These are phyloP conservation scores for Parauchenoglanis punctatus DNA, from an alignment of 2,797 vertebrate genomes.

Conservation along the genomic window DNA sequence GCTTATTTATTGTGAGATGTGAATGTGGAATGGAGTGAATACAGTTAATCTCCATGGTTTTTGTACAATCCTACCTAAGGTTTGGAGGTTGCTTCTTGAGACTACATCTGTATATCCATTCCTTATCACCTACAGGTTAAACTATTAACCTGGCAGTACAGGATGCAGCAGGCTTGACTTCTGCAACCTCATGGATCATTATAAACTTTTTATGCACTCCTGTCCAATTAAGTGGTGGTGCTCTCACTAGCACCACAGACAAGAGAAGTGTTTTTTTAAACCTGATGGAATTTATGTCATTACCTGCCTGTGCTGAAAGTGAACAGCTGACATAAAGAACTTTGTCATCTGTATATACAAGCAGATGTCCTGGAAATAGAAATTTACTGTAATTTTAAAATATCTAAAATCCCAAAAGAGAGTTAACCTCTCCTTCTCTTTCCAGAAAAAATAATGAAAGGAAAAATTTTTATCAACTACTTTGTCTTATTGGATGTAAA, in stretches of 20 bases:
- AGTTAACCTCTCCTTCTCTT: neutral
- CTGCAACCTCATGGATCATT: constrained; percentile 69
- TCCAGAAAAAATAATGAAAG: too few species aligned
- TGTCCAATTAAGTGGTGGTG: constrained; percentile 50
- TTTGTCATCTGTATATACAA: neutral
- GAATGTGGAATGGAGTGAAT: neutral
- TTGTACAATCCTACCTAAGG: neutral
- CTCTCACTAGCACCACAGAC: constrained; percentile 26
- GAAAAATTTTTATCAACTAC: too few species aligned
- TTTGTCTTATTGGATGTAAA: too few species aligned
- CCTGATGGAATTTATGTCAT: neutral
- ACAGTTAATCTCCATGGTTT: neutral
- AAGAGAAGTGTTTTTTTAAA: constrained; percentile 6
- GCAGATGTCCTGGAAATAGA: neutral
- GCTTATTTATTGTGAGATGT: neutral
- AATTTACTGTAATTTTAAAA: neutral
- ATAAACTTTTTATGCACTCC: constrained; percentile 72
- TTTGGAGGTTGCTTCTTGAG: neutral
- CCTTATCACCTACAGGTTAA: constrained; percentile 40
- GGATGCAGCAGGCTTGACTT: constrained; percentile 65
- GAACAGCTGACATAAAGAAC: neutral
- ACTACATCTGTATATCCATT: neutral
- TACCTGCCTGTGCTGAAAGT: neutral
- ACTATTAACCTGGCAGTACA: constrained; percentile 68
- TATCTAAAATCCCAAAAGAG: neutral